Percentiles rank a stretch among this genome's conserved stretches.
Evolutionary conservation across 1,140 invertebrate genomes (phyloP).

Genomic region (Belonocnema kinseyi): DNA sequence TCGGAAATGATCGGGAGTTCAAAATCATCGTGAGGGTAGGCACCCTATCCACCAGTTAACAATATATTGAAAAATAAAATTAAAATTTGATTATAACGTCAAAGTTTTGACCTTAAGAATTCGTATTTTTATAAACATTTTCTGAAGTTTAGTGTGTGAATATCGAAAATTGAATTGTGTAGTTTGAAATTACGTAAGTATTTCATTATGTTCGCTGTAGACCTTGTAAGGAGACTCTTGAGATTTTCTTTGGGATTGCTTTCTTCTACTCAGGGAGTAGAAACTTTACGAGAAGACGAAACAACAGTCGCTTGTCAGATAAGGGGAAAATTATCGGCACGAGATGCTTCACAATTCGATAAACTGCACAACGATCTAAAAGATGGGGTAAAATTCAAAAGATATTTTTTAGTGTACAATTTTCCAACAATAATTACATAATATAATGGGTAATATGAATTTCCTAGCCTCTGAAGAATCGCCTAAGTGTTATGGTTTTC

Average conservation of each 20-base stretch:
- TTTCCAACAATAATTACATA: not conserved
- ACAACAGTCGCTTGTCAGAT: slow-evolving; percentile 63
- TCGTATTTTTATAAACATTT: too few relatives aligned
- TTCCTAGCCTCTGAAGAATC: slow-evolving; percentile 65
- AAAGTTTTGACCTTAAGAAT: too few relatives aligned
- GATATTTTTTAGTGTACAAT: slow-evolving; percentile 12
- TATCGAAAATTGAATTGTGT: slow-evolving; percentile 31
- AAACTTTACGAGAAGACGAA: slow-evolving; percentile 70
- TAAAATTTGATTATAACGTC: too few relatives aligned
- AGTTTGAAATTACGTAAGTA: too few relatives aligned
- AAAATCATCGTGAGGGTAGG: too few relatives aligned
- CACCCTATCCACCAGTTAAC: slow-evolving; percentile 22
- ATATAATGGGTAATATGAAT: slow-evolving; percentile 54
- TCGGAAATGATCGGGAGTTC: too few relatives aligned
- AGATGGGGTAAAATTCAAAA: slow-evolving; percentile 62
- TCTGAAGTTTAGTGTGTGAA: not conserved
- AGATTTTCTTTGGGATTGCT: slow-evolving; percentile 67
- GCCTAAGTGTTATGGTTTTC: slow-evolving; percentile 64
- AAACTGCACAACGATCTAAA: slow-evolving; percentile 70
- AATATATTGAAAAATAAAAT: slow-evolving; percentile 35
- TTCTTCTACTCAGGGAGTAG: slow-evolving; percentile 65
- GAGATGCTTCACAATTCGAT: slow-evolving; percentile 66
- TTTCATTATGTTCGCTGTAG: slow-evolving; percentile 42
- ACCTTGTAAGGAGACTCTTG: slow-evolving; percentile 63
- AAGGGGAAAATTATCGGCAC: slow-evolving; percentile 64